Base-by-base conservation (phyloP, 2,888 invertebrate genomes). In the Glyphotaelius pellucidus region DNA sequence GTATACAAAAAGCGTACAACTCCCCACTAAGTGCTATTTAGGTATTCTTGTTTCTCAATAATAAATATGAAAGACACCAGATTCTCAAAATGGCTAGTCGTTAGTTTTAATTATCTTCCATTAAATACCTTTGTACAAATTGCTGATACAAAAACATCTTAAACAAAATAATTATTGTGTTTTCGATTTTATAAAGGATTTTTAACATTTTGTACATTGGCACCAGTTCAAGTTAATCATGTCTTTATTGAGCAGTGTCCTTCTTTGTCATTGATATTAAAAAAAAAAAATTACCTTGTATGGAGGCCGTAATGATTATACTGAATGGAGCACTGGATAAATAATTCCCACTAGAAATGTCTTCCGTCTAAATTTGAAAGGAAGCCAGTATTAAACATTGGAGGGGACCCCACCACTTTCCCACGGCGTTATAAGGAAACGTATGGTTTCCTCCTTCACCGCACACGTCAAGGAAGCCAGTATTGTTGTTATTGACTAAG, bases 291-390 rank as follows among this genome's bases (percentile, higher is more conserved):
- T 19, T 38, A 25, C 47, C 87, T 19, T 87, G 47, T 87, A 87
- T 15, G 47, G 87, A 15, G 87, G n/a, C 52, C 30, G 9, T 87
- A 47, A 31, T 81, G 90, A 90, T 47, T 83, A 90, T 47, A 47
- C 30, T 32, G 84, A 90, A 79, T 83, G 25, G 31, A 15, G 9
- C 25, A 25, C 25, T 35, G 35, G 42, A 42, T 42, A 42, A 85
- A n/a, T 35, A 84, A 14, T 11, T 25, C 38, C 32, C 85, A 31
- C 35, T 84, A 85, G 47, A 47, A 47, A 47, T 47, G 47, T 47
- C 47, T 47, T 47, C 3, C 38, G 38, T 38, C 9, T 38, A 9
- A 38, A 38, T 42, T 12, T 42, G 12, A 42, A 42, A 12, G 42
- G 42, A 42, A 42, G 12, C 12, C 12, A 12, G 42, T 42, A n/a